phyloP scores from a whole-genome alignment of 2,797 vertebrate species.

The Oreochromis grahami region DNA sequence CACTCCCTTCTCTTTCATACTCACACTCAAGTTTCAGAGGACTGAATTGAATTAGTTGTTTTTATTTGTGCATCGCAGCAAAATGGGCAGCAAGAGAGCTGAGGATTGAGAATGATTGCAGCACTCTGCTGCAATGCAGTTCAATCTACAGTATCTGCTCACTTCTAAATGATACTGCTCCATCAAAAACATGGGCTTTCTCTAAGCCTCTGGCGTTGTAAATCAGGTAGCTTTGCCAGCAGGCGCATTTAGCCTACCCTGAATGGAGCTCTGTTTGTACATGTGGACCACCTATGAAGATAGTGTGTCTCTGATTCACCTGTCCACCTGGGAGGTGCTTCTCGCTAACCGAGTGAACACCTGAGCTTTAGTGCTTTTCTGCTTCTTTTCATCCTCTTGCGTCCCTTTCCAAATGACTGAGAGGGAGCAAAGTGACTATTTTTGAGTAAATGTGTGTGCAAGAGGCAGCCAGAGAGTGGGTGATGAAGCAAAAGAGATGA shows the following conservation, averaged over 20 bases:
- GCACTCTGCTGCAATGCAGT: slow-evolving; percentile 54
- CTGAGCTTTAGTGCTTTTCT: background rate
- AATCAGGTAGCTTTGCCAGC: slow-evolving; percentile 23
- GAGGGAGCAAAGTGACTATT: background rate
- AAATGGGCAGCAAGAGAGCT: slow-evolving; percentile 1
- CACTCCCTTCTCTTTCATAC: background rate
- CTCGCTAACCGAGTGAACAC: slow-evolving; percentile 15
- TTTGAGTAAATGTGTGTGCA: background rate
- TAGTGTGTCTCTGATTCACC: slow-evolving; percentile 18
- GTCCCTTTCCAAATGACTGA: background rate
- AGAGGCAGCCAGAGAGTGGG: background rate
- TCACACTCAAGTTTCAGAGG: background rate
- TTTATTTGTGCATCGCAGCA: slow-evolving; percentile 32
- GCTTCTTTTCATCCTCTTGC: background rate
- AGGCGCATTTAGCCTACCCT: background rate
- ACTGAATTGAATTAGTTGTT: slow-evolving; percentile 4
- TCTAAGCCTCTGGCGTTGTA: slow-evolving; percentile 25
- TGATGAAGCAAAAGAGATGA: slow-evolving; percentile 18
- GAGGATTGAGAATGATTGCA: slow-evolving; percentile 31
- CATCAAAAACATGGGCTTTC: slow-evolving; percentile 28
- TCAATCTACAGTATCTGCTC: slow-evolving; percentile 41
- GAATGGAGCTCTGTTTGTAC: background rate
- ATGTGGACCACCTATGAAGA: slow-evolving; percentile 30
- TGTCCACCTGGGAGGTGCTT: slow-evolving; percentile 8
- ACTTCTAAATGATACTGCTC: slow-evolving; percentile 52